These are phyloP conservation scores for Sabatieria punctata DNA, from an alignment of 2,888 invertebrate species.

Conservation along the genomic window DNA sequence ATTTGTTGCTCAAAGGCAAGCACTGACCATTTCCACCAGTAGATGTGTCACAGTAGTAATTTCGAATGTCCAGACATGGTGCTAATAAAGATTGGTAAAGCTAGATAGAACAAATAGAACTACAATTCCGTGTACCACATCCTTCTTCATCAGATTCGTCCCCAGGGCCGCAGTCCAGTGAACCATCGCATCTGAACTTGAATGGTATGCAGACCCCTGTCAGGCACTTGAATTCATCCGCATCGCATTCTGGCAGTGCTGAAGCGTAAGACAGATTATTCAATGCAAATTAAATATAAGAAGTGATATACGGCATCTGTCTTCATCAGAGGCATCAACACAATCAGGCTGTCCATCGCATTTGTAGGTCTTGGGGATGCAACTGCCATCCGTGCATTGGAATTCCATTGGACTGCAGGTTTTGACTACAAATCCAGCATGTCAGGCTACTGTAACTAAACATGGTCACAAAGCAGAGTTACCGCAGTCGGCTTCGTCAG, in stretches of 20 bases:
- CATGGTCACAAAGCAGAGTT: too few species aligned
- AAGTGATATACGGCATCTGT: conserved; percentile 1
- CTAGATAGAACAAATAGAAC: too few species aligned
- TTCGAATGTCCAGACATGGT: conserved; percentile 1
- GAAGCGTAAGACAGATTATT: too few species aligned
- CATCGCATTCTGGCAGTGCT: conserved; percentile 5
- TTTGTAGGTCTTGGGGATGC: background rate
- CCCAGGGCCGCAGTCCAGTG: conserved; percentile 6
- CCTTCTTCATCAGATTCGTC: conserved; percentile 8
- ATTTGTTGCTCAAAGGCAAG: conserved; percentile 1
- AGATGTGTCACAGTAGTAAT: conserved; percentile 1
- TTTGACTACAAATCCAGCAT: too few species aligned
- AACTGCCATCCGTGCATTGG: conserved; percentile 5
- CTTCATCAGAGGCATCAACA: conserved; percentile 4
- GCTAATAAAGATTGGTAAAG: too few species aligned
- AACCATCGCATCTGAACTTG: conserved; percentile 7
- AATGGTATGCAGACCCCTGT: conserved; percentile 7
- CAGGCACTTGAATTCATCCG: conserved; percentile 7
- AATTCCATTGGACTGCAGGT: background rate
- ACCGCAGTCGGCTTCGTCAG: conserved; percentile 5
- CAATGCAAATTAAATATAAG: background rate
- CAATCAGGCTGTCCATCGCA: conserved; percentile 8
- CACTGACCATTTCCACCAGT: background rate
- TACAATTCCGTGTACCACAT: too few species aligned
- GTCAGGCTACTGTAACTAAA: too few species aligned